Evolutionary conservation across 1,140 invertebrate species (phyloP).

Genomic region (Branchinecta lynchi): DNA sequence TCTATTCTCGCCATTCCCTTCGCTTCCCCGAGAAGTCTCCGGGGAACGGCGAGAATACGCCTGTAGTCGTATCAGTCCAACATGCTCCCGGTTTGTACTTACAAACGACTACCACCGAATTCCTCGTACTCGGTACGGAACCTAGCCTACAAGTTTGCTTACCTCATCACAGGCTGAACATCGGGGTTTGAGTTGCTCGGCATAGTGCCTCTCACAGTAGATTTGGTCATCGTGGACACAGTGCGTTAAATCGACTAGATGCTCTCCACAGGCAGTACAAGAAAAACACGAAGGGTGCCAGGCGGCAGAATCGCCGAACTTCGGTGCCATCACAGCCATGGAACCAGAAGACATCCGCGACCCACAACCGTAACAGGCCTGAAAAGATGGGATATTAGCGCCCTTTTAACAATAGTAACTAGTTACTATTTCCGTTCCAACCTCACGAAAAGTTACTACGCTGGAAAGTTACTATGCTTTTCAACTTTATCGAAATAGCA

Average conservation of each 20-base stretch:
- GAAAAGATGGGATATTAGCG: background rate
- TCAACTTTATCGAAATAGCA: too few species aligned
- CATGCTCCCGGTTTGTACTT: too few species aligned
- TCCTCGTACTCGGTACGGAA: too few species aligned
- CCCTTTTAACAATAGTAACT: too few species aligned
- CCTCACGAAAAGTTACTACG: too few species aligned
- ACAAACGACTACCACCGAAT: too few species aligned
- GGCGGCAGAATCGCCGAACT: constrained; percentile 44
- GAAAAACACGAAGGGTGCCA: constrained; percentile 81
- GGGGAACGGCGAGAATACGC: too few species aligned
- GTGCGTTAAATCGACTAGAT: constrained; percentile 81
- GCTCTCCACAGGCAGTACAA: constrained; percentile 64
- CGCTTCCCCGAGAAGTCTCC: too few species aligned
- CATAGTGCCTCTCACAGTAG: constrained; percentile 86
- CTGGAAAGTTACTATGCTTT: too few species aligned
- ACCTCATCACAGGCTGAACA: constrained; percentile 92
- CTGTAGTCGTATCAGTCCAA: too few species aligned
- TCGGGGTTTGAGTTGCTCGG: constrained; percentile 75
- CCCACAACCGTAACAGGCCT: constrained; percentile 25
- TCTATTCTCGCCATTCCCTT: too few species aligned
- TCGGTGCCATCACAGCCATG: constrained; percentile 51
- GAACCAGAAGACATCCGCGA: constrained; percentile 41
- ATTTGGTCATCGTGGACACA: constrained; percentile 69
- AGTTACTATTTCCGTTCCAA: too few species aligned
- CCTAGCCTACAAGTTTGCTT: constrained; percentile 31